These are phyloP conservation scores for Zophobas atratus DNA, from an alignment of 1,140 invertebrate genomes.

Conservation along the genomic window DNA sequence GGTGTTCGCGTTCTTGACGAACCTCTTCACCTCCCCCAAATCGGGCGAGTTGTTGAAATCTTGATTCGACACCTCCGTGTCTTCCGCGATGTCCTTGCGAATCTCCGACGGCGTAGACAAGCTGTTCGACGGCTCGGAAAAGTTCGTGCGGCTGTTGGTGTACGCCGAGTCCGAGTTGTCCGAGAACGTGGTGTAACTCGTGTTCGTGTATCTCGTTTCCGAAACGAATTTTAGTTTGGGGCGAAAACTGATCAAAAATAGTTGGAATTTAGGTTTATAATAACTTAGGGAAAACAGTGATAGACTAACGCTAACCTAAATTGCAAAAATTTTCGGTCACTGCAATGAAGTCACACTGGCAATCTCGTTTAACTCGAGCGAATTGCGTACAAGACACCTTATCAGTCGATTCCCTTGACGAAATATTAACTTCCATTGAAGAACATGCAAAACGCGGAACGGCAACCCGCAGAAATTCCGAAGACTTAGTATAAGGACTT, in stretches of 20 bases:
- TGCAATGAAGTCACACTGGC: no score
- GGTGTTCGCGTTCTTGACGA: constrained; percentile 24
- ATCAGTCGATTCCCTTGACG: constrained; percentile 70
- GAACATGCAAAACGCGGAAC: constrained; percentile 71
- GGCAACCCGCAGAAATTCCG: constrained; percentile 63
- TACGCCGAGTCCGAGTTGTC: constrained; percentile 51
- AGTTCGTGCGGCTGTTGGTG: constrained; percentile 43
- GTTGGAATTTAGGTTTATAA: no score
- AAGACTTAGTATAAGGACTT: constrained; percentile 67
- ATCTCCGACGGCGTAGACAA: constrained; percentile 35
- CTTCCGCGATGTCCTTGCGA: constrained; percentile 21
- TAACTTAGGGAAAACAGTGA: no score
- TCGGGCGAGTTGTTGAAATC: constrained; percentile 21
- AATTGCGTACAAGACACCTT: constrained; percentile 72
- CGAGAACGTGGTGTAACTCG: constrained; percentile 26
- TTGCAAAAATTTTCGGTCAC: no score
- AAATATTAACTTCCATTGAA: constrained; percentile 76
- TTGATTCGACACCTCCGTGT: constrained; percentile 28
- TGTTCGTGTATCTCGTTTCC: constrained; percentile 50
- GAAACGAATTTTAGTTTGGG: constrained; percentile 58
- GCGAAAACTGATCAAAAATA: no score
- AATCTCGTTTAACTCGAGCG: no score
- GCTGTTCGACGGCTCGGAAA: constrained; percentile 14
- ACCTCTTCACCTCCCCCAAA: constrained; percentile 33
- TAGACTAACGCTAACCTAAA: no score